Evolutionary conservation across 2,797 vertebrate species (phyloP).

Genomic region (Champsocephalus esox): DNA sequence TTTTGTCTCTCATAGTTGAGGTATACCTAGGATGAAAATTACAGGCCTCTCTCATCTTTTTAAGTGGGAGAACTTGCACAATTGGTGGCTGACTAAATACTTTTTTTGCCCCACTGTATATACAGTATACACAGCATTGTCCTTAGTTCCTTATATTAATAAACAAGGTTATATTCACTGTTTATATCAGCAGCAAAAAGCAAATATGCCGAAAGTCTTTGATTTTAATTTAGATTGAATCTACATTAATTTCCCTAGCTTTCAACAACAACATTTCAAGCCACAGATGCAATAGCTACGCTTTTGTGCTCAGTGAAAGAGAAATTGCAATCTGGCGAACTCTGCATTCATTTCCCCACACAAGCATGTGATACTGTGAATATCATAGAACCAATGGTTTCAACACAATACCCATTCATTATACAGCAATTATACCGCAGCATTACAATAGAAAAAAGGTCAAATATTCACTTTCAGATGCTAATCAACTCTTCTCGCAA

Average conservation of each 20-base stretch:
- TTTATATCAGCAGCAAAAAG: neutral
- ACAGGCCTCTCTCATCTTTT: too few species aligned
- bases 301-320: slow-evolving; percentile 26
- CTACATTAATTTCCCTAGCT: neutral
- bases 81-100: too few species aligned
- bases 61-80: too few species aligned
- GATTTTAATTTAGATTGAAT: neutral
- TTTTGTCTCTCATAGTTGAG: too few species aligned
- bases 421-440: slow-evolving; percentile 41
- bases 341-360: slow-evolving; percentile 34
- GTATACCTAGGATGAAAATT: too few species aligned
- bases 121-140: neutral
- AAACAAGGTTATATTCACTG: neutral
- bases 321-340: slow-evolving; percentile 13
- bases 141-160: neutral
- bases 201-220: neutral
- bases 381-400: slow-evolving; percentile 51
- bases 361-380: slow-evolving; percentile 44
- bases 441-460: slow-evolving; percentile 49
- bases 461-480: slow-evolving; percentile 52
- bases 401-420: slow-evolving; percentile 53
- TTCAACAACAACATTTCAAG: slow-evolving; percentile 6
- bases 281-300: neutral
- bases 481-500: slow-evolving; percentile 33
- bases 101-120: too few species aligned